Conservation (phyloP, 2,113 vertebrate species). For the Rousettus leschenaultii region DNA sequence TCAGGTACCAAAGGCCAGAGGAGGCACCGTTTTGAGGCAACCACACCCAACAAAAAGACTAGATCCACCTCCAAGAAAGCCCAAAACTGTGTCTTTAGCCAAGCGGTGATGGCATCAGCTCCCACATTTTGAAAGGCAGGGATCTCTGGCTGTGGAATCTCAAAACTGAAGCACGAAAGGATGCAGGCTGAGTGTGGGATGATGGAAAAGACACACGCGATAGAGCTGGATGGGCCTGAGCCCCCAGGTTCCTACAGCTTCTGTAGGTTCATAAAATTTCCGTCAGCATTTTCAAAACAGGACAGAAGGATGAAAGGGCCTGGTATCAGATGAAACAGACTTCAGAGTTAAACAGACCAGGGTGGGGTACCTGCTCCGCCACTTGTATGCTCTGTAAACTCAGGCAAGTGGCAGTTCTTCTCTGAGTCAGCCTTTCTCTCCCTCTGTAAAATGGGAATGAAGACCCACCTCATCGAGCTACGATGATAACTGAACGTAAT, state of each 20-base stretch:
- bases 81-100: not conserved
- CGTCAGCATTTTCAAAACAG: not conserved
- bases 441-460: conserved; percentile 41
- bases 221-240: not conserved
- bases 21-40: not conserved
- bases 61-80: not conserved
- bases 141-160: not conserved
- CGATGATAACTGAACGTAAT: not conserved
- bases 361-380: rapidly evolving
- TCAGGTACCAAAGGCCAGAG: not conserved
- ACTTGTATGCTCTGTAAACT: not conserved
- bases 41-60: not conserved
- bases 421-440: not conserved
- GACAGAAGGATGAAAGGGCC: not conserved
- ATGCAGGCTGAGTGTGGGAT: rapidly evolving
- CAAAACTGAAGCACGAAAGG: not conserved
- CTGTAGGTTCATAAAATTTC: not conserved
- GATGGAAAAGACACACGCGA: not conserved
- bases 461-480: not conserved
- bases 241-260: not conserved
- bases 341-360: not conserved
- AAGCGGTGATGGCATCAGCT: not conserved
- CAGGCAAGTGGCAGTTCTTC: not conserved
- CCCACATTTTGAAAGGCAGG: not conserved
- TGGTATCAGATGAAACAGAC: not conserved